Conservation (phyloP, 2,113 vertebrate genomes). For the Oncorhynchus keta region DNA sequence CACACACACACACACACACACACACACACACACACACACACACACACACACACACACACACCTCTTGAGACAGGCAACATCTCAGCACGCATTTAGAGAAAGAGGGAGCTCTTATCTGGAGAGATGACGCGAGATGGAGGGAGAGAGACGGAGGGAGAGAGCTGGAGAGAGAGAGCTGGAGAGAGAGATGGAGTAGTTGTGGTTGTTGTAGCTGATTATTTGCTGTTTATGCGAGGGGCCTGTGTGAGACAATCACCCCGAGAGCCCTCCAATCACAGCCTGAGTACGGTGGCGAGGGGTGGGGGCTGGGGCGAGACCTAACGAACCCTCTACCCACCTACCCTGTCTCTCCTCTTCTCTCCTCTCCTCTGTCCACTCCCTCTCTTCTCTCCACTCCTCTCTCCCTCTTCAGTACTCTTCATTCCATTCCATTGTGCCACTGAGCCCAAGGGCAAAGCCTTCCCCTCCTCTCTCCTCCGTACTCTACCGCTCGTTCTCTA, state of each 20-base stretch:
- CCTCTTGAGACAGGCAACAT: neutral
- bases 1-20: too few species aligned
- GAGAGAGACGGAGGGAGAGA: slow-evolving; percentile 7
- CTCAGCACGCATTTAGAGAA: neutral
- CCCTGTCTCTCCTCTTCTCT: slow-evolving; percentile 45
- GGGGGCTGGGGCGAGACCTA: slow-evolving; percentile 47
- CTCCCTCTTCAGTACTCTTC: slow-evolving; percentile 30
- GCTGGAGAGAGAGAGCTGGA: slow-evolving; percentile 11
- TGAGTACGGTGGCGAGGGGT: slow-evolving; percentile 55
- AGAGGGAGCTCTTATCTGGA: neutral
- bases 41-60: slow-evolving; percentile 10
- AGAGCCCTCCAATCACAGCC: slow-evolving; percentile 72
- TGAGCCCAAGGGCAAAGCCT: slow-evolving; percentile 55
- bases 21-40: too few species aligned
- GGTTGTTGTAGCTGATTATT: slow-evolving; percentile 63
- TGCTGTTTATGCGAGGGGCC: slow-evolving; percentile 62
- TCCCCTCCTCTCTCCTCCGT: neutral
- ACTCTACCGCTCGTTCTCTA: neutral
- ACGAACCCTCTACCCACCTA: slow-evolving; percentile 51
- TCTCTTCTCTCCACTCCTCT: slow-evolving; percentile 45
- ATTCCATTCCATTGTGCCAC: slow-evolving; percentile 53
- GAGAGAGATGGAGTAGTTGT: slow-evolving; percentile 10
- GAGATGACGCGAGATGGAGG: slow-evolving; percentile 4
- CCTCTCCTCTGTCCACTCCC: slow-evolving; percentile 37
- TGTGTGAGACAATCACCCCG: slow-evolving; percentile 8